phyloP scores from a whole-genome alignment of 2,797 vertebrate species.

The Malacoraja senta region DNA sequence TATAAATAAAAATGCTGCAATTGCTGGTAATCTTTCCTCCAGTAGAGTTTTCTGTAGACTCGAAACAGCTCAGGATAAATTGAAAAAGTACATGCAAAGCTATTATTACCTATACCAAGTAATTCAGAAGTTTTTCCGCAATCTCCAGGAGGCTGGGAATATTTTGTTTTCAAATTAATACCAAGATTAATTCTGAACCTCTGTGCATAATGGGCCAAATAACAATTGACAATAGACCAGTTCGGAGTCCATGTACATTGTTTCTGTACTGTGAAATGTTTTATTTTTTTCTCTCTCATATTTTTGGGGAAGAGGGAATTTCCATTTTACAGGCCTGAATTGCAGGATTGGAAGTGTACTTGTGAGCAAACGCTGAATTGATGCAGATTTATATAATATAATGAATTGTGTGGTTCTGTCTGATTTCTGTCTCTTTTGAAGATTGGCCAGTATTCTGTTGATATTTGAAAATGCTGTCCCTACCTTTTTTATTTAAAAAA shows the following conservation, averaged over 20 bases:
- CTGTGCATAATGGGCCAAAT: conserved; percentile 9
- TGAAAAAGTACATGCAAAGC: conserved; percentile 23
- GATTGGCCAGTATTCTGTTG: conserved; percentile 17
- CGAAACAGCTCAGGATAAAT: conserved; percentile 37
- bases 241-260: neutral
- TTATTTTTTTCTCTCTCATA: neutral
- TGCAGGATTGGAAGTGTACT: neutral
- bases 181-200: neutral
- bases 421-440: neutral
- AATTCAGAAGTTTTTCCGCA: neutral
- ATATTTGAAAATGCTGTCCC: neutral
- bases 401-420: conserved; percentile 23
- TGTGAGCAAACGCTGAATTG: neutral
- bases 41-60: conserved; percentile 38
- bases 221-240: neutral
- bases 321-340: conserved; percentile 14
- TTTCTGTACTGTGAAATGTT: conserved; percentile 9
- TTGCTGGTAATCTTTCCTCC: conserved; percentile 16
- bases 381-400: conserved; percentile 11
- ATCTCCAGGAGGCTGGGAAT: neutral
- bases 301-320: neutral
- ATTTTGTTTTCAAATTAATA: neutral
- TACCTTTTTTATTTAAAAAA: neutral
- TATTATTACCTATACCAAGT: neutral
- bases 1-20: conserved; percentile 5